Evolutionary conservation across 2,888 invertebrate genomes (phyloP).

Genomic region (Zaprionus bogoriensis): DNA sequence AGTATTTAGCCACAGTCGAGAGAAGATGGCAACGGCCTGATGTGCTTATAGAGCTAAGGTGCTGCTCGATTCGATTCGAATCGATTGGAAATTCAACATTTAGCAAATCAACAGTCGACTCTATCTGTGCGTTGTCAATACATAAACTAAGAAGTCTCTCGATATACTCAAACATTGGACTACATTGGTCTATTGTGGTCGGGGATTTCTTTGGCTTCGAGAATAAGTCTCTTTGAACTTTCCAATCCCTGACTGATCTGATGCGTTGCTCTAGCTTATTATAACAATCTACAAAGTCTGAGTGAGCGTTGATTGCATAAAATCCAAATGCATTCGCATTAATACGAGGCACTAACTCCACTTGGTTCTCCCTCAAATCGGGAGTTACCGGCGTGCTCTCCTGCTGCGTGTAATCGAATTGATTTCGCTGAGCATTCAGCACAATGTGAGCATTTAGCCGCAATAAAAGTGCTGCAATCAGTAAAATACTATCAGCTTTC

Average conservation of each 20-base stretch:
- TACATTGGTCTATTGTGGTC: not conserved
- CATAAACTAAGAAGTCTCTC: slow-evolving; percentile 14
- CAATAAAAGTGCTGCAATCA: slow-evolving; percentile 40
- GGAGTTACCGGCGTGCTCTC: no score
- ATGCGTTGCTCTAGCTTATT: slow-evolving; percentile 11
- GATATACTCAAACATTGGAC: slow-evolving; percentile 22
- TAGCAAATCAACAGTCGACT: slow-evolving; percentile 10
- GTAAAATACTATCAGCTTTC: slow-evolving; percentile 28
- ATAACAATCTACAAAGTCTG: slow-evolving; percentile 30
- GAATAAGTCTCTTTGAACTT: not conserved
- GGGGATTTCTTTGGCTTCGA: not conserved
- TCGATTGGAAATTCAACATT: not conserved
- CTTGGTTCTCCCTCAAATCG: no score
- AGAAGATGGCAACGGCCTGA: slow-evolving; percentile 33
- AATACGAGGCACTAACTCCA: not conserved
- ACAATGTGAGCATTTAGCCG: slow-evolving; percentile 37
- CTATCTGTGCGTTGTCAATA: slow-evolving; percentile 15
- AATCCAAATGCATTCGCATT: slow-evolving; percentile 33
- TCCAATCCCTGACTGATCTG: not conserved
- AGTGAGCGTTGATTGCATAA: slow-evolving; percentile 18
- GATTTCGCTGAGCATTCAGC: slow-evolving; percentile 15
- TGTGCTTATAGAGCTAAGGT: slow-evolving; percentile 11
- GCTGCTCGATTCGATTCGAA: slow-evolving; percentile 1
- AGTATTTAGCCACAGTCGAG: slow-evolving; percentile 7
- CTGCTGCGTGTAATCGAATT: slow-evolving; percentile 14